Evolutionary conservation across 2,113 vertebrate genomes (phyloP).

Genomic region (Periophthalmus modestus): DNA sequence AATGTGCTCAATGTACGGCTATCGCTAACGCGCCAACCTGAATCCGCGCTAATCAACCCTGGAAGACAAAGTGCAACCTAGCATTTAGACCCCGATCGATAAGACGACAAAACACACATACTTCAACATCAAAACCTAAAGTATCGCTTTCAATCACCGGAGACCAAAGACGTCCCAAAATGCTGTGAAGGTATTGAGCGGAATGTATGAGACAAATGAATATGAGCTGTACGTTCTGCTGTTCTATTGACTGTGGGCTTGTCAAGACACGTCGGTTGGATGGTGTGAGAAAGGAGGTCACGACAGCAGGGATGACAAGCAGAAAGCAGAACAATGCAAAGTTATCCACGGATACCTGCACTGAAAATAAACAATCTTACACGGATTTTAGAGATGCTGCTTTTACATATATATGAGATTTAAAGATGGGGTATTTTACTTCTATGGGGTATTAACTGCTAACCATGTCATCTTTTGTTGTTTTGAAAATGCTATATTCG

Average conservation of each 20-base stretch:
- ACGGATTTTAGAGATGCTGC: too few species aligned
- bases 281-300: constrained; percentile 9
- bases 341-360: neutral
- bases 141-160: constrained; percentile 30
- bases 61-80: constrained; percentile 16
- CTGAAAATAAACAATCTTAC: neutral
- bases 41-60: constrained; percentile 21
- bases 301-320: constrained; percentile 3
- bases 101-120: constrained; percentile 13
- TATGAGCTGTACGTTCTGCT: constrained; percentile 8
- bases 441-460: too few species aligned
- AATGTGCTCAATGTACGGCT: constrained; percentile 26
- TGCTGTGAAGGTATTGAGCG: constrained; percentile 18
- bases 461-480: too few species aligned
- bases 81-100: constrained; percentile 48
- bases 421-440: too few species aligned
- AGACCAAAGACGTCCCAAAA: constrained; percentile 15
- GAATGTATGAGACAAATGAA: constrained; percentile 9
- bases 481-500: too few species aligned
- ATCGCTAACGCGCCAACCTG: neutral
- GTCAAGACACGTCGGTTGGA: constrained; percentile 16
- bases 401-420: too few species aligned
- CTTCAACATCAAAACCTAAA: neutral
- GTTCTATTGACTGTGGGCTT: constrained; percentile 49
- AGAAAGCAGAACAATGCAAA: too few species aligned